These are phyloP conservation scores for Bothrops alternatus DNA, from an alignment of 2,797 vertebrate genomes.

Conservation along the genomic window DNA sequence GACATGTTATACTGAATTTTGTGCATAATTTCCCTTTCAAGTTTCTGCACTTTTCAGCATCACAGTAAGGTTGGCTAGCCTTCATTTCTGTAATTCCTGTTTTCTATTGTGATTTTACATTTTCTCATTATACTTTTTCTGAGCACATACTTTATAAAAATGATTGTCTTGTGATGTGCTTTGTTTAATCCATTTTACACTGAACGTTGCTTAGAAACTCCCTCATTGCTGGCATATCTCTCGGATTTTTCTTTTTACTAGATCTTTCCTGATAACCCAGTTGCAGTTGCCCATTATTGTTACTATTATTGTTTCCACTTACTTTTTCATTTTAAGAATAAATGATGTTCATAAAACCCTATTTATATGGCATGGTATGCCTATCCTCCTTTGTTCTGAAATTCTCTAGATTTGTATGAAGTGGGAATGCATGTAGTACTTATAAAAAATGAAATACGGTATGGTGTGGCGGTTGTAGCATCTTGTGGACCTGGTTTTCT, in stretches of 20 bases:
- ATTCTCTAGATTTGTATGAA: neutral
- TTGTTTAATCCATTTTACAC: neutral
- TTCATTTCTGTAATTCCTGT: neutral
- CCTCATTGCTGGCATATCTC: neutral
- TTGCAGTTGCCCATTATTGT: neutral
- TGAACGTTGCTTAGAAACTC: neutral
- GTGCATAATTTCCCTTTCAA: neutral
- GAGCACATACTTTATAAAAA: neutral
- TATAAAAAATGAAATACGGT: neutral
- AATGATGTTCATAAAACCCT: neutral
- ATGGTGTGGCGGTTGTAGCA: neutral
- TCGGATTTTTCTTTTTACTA: neutral
- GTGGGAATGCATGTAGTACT: neutral
- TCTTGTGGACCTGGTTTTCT: neutral
- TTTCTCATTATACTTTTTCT: neutral
- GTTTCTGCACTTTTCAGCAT: neutral
- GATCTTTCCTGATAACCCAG: neutral
- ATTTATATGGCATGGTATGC: neutral
- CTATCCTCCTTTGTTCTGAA: neutral
- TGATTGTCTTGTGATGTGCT: neutral
- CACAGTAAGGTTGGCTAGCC: too few relatives aligned
- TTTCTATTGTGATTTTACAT: neutral
- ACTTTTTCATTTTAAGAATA: neutral
- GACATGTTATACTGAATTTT: neutral
- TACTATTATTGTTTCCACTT: neutral